Conservation (phyloP, 2,113 vertebrate species). For the Tonatia bakeri region DNA sequence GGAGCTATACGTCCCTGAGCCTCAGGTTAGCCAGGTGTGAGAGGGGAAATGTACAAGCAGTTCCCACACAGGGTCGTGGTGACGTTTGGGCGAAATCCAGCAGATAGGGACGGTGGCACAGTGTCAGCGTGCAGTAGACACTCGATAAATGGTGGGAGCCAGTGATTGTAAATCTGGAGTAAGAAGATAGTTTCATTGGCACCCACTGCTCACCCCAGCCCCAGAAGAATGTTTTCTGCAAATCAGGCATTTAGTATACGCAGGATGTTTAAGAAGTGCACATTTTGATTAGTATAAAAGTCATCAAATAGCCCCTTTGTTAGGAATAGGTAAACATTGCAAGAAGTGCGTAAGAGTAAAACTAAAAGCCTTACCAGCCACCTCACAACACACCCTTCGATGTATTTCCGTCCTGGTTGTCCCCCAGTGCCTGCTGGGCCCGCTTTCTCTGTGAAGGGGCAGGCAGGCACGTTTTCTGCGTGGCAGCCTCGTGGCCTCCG, state of each 20-base stretch:
- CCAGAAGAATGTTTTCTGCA: not conserved
- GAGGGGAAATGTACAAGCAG: accelerated
- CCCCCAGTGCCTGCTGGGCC: too few relatives aligned
- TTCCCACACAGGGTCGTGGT: too few relatives aligned
- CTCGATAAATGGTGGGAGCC: not conserved
- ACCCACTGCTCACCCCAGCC: not conserved
- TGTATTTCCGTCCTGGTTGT: accelerated
- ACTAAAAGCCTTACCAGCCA: not conserved
- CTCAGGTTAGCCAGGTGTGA: not conserved
- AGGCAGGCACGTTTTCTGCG: not conserved
- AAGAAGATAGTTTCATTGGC: not conserved
- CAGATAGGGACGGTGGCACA: accelerated
- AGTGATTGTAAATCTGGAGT: not conserved
- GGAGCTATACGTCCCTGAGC: not conserved
- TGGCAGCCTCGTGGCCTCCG: accelerated
- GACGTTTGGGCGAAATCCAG: not conserved
- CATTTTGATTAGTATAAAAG: not conserved
- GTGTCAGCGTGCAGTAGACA: not conserved
- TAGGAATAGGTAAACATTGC: not conserved
- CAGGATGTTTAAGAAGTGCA: not conserved
- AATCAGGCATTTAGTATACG: not conserved
- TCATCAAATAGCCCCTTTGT: not conserved
- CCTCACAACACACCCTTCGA: too few relatives aligned
- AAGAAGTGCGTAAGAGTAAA: not conserved
- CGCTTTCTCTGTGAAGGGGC: not conserved